Percentiles rank a stretch among this genome's conserved stretches.
These are phyloP conservation scores for Entomobrya proxima DNA, from an alignment of 2,888 invertebrate genomes.

Conservation along the genomic window DNA sequence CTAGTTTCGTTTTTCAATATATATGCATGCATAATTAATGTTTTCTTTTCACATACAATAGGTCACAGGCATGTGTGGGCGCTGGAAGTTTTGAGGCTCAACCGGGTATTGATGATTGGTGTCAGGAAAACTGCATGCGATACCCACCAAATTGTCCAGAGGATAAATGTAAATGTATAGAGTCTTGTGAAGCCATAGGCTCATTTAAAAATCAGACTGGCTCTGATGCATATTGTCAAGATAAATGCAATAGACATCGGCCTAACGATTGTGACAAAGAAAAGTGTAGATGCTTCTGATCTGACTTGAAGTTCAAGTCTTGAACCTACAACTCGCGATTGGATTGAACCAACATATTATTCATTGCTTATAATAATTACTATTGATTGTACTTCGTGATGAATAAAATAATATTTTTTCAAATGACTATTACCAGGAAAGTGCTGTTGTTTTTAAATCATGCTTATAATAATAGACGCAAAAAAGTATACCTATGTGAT, in stretches of 20 bases:
- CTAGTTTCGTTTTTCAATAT: constrained; percentile 20
- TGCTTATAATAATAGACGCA: no score
- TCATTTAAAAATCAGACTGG: constrained; percentile 85
- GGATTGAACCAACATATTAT: background rate
- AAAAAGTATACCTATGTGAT: no score
- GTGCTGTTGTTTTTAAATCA: no score
- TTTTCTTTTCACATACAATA: constrained; percentile 76
- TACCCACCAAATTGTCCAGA: constrained; percentile 92
- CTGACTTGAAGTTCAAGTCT: background rate
- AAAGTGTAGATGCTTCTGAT: constrained; percentile 85
- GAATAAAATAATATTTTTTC: no score
- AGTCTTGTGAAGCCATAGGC: constrained; percentile 88
- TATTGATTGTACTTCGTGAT: no score
- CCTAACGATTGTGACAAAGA: constrained; percentile 83
- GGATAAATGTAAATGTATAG: constrained; percentile 86
- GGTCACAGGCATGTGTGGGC: constrained; percentile 89
- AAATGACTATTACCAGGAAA: no score
- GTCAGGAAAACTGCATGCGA: constrained; percentile 89
- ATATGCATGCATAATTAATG: background rate
- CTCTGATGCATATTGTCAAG: constrained; percentile 89
- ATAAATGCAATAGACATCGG: constrained; percentile 88
- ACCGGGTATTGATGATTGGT: constrained; percentile 89
- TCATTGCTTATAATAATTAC: background rate
- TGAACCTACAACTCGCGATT: background rate
- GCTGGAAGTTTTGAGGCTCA: constrained; percentile 82